Conservation (phyloP, 1,140 invertebrate species). For the Phymorhynchus buccinoides region DNA sequence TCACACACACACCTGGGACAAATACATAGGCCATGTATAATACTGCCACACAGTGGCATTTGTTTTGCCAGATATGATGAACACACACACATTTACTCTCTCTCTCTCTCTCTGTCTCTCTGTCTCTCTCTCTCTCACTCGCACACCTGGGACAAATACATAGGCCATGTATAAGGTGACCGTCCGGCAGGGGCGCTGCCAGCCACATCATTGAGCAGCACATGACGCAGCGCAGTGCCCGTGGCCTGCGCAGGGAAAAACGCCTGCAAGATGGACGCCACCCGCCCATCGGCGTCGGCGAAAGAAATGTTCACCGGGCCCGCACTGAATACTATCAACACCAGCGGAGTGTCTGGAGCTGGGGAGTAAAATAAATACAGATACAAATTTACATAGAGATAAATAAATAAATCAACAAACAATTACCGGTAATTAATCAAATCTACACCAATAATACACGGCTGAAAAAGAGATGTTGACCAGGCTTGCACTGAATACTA, state of each 20-base stretch:
- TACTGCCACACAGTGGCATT: too few relatives aligned
- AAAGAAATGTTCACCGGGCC: slow-evolving; percentile 64
- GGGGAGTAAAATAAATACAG: not conserved
- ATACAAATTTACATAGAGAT: too few relatives aligned
- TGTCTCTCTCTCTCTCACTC: too few relatives aligned
- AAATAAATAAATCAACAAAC: too few relatives aligned
- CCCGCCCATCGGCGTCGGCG: slow-evolving; percentile 43
- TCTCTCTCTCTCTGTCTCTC: too few relatives aligned
- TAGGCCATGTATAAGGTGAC: slow-evolving; percentile 62
- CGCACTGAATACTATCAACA: slow-evolving; percentile 65
- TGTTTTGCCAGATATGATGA: too few relatives aligned
- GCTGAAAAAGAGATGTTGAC: too few relatives aligned
- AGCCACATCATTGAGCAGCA: slow-evolving; percentile 52
- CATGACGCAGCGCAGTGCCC: slow-evolving; percentile 60
- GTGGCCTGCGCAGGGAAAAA: slow-evolving; percentile 67
- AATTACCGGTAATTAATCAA: too few relatives aligned
- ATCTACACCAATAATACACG: too few relatives aligned
- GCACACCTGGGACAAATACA: slow-evolving; percentile 47
- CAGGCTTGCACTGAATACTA: slow-evolving; percentile 66
- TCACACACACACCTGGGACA: too few relatives aligned
- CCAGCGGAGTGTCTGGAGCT: slow-evolving; percentile 38
- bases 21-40: too few relatives aligned
- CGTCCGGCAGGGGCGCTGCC: slow-evolving; percentile 57
- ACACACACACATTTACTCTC: too few relatives aligned
- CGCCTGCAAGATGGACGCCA: slow-evolving; percentile 64